Evolutionary conservation across 2,888 invertebrate species (phyloP).

Genomic region (Leucoma salicis): DNA sequence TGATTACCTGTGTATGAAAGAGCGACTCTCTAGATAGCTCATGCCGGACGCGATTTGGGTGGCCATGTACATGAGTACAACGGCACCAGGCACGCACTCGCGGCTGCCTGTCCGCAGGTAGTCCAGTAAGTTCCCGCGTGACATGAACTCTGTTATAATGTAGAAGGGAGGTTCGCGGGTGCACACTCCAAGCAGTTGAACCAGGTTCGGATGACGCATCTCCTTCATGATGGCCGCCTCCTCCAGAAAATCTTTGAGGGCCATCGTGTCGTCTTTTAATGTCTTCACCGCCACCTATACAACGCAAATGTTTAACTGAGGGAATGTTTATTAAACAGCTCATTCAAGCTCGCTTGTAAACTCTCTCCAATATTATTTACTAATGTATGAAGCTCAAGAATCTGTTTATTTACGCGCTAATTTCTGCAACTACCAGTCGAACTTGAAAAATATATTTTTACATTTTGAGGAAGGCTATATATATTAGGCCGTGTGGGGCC

Average conservation of each 20-base stretch:
- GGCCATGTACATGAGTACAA: slow-evolving; percentile 99
- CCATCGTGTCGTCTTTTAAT: slow-evolving; percentile 99
- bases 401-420: too few relatives aligned
- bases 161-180: slow-evolving; percentile 99
- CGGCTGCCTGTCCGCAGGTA: slow-evolving; percentile 94
- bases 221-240: slow-evolving; percentile 99
- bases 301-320: too few relatives aligned
- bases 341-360: too few relatives aligned
- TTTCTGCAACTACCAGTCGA: too few relatives aligned
- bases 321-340: too few relatives aligned
- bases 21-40: slow-evolving; percentile 97
- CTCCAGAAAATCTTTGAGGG: slow-evolving; percentile 98
- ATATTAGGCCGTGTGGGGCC: too few relatives aligned
- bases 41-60: slow-evolving; percentile 99
- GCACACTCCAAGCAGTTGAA: slow-evolving; percentile 98
- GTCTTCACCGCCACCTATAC: slow-evolving; percentile 96
- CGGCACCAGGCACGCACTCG: slow-evolving; percentile 94
- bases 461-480: too few relatives aligned
- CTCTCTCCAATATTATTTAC: too few relatives aligned
- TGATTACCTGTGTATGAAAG: slow-evolving; percentile 96
- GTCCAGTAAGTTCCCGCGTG: slow-evolving; percentile 98
- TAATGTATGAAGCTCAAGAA: too few relatives aligned
- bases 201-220: slow-evolving; percentile 99
- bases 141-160: slow-evolving; percentile 99
- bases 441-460: too few relatives aligned